Evolutionary conservation across 1,140 invertebrate species (phyloP).

Genomic region (Zaprionus taronus): DNA sequence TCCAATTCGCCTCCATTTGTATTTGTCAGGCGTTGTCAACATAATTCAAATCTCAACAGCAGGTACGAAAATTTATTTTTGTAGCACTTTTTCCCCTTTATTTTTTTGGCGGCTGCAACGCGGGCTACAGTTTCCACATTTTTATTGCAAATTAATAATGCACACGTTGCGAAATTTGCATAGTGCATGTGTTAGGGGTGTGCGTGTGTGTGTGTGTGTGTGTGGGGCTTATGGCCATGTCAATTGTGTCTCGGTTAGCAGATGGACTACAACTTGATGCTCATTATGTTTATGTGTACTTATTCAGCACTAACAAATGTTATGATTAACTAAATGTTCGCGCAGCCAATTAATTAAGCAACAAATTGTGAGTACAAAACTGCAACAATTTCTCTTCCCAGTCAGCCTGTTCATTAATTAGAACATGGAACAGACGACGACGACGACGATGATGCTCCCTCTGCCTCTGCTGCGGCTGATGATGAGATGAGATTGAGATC

Average conservation of each 20-base stretch:
- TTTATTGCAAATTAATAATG: conserved; percentile 83
- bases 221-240: conserved; percentile 53
- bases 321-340: conserved; percentile 78
- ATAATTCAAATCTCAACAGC: conserved; percentile 76
- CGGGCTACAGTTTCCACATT: conserved; percentile 64
- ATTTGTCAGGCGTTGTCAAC: conserved; percentile 74
- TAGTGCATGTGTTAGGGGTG: conserved; percentile 10
- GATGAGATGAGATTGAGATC: conserved; percentile 48
- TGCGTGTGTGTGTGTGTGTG: conserved; percentile 4
- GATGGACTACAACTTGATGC: conserved; percentile 40
- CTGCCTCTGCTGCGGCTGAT: conserved; percentile 4
- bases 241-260: conserved; percentile 69
- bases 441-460: background rate
- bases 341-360: conserved; percentile 73
- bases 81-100: conserved; percentile 29
- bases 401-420: conserved; percentile 72
- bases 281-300: conserved; percentile 52
- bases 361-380: conserved; percentile 66
- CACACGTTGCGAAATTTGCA: conserved; percentile 44
- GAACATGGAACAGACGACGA: conserved; percentile 68
- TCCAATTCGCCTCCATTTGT: conserved; percentile 81
- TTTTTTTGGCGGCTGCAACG: conserved; percentile 38
- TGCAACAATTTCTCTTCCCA: conserved; percentile 64
- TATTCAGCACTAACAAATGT: conserved; percentile 70
- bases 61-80: conserved; percentile 74